Percentiles rank a stretch among this genome's conserved stretches.
These are phyloP conservation scores for Gulo gulo DNA, from an alignment of 2,113 vertebrate species.

Conservation along the genomic window DNA sequence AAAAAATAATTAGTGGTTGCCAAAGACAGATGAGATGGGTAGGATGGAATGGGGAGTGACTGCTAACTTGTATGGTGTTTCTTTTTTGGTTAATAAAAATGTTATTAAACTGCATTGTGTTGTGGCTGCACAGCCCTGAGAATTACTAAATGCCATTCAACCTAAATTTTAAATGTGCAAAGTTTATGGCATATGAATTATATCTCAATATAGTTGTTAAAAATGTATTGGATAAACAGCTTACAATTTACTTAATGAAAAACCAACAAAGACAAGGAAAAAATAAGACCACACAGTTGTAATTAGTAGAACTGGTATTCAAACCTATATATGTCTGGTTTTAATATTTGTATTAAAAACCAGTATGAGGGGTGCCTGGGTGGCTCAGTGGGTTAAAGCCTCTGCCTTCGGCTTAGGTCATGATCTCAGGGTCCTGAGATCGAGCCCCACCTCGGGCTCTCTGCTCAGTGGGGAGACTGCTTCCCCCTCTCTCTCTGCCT, in stretches of 20 bases:
- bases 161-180: not conserved
- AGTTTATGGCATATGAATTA: not conserved
- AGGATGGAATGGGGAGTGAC: not conserved
- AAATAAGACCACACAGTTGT: not conserved
- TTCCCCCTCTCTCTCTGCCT: too few species aligned
- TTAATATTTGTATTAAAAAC: not conserved
- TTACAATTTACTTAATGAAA: slow-evolving; percentile 11
- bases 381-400: too few species aligned
- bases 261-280: not conserved
- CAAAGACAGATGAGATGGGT: not conserved
- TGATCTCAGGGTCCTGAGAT: too few species aligned
- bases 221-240: not conserved
- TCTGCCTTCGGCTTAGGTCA: too few species aligned
- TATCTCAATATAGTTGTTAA: not conserved
- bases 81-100: not conserved
- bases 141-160: not conserved
- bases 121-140: not conserved
- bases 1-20: not conserved
- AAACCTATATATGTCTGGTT: not conserved
- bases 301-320: not conserved
- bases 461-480: too few species aligned
- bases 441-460: too few species aligned
- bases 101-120: not conserved
- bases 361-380: not conserved
- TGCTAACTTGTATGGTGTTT: not conserved